Percentiles rank a stretch among this genome's conserved stretches.
These are phyloP conservation scores for Papilio elwesi DNA, from an alignment of 2,888 invertebrate species.

Conservation along the genomic window DNA sequence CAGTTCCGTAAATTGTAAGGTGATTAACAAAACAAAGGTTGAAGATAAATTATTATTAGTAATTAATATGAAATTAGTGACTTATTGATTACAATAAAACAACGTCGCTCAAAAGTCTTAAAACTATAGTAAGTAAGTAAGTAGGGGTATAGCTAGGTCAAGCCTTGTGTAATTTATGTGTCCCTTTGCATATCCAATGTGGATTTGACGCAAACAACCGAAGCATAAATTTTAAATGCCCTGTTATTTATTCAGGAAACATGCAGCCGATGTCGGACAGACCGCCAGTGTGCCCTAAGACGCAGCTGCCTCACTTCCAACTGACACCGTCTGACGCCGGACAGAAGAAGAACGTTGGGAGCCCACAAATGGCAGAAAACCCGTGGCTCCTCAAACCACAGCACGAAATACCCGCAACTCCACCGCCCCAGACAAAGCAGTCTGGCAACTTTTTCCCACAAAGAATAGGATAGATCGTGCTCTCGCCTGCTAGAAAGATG, in stretches of 20 bases:
- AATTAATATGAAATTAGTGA: neutral
- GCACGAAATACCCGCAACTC: slow-evolving; percentile 76
- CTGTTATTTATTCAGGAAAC: slow-evolving; percentile 44
- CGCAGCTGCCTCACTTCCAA: slow-evolving; percentile 67
- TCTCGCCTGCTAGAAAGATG: slow-evolving; percentile 38
- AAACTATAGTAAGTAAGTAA: neutral
- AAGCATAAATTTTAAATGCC: slow-evolving; percentile 14
- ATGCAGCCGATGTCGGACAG: slow-evolving; percentile 77
- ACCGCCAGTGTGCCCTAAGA: slow-evolving; percentile 67
- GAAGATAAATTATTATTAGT: neutral
- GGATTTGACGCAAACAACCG: slow-evolving; percentile 20
- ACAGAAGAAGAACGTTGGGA: slow-evolving; percentile 61
- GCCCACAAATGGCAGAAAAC: slow-evolving; percentile 55
- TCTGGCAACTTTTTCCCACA: slow-evolving; percentile 71
- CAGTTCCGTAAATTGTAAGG: neutral
- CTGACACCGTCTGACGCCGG: slow-evolving; percentile 68
- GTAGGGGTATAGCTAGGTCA: neutral
- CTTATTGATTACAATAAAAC: neutral
- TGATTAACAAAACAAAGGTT: neutral
- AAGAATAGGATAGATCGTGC: slow-evolving; percentile 68
- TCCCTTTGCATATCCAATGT: slow-evolving; percentile 10
- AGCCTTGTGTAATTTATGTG: slow-evolving; percentile 26
- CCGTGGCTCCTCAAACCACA: slow-evolving; percentile 74
- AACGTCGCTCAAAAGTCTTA: neutral
- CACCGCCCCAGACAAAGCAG: slow-evolving; percentile 72